A percentile compares a stretch with the other conserved stretches of the same genome.
phyloP scores from a whole-genome alignment of 92 coral and sea anemone genomes.

The Epizoanthus illoricatus region DNA sequence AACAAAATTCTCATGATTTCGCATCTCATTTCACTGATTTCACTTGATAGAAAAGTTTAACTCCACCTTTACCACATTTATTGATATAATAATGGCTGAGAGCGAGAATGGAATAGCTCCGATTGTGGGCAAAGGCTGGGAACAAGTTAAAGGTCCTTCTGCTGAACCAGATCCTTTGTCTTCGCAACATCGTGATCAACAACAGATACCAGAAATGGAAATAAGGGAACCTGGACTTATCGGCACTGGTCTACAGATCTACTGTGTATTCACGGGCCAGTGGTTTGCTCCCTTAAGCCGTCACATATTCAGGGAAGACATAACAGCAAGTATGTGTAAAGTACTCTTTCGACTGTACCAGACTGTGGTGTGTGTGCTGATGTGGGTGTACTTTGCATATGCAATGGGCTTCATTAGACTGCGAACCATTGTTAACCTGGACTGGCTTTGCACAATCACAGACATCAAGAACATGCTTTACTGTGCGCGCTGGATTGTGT shows the following conservation, averaged over 20 bases:
- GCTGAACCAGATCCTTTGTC: not conserved
- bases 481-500: conserved; percentile 36
- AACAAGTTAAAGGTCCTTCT: not conserved
- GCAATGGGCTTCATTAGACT: conserved; percentile 38
- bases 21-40: too few species aligned
- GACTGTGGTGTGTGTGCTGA: not conserved
- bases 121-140: not conserved
- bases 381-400: conserved; percentile 47
- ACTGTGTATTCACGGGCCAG: conserved; percentile 37
- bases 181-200: too few species aligned
- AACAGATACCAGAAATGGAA: not conserved
- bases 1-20: too few species aligned
- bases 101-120: too few species aligned
- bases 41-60: too few species aligned
- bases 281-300: conserved; percentile 34
- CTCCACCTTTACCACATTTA: too few species aligned
- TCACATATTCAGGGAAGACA: not conserved
- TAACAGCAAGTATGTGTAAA: conserved; percentile 9
- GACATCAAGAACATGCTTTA: conserved; percentile 45
- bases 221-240: not conserved
- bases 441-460: conserved; percentile 47
- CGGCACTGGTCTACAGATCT: not conserved
- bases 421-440: conserved; percentile 37
- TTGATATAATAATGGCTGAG: too few species aligned
- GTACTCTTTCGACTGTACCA: conserved; percentile 30